Percentiles rank a stretch among this genome's conserved stretches.
Conservation (phyloP, 2,113 vertebrate species). For the Pycnonotus jocosus region DNA sequence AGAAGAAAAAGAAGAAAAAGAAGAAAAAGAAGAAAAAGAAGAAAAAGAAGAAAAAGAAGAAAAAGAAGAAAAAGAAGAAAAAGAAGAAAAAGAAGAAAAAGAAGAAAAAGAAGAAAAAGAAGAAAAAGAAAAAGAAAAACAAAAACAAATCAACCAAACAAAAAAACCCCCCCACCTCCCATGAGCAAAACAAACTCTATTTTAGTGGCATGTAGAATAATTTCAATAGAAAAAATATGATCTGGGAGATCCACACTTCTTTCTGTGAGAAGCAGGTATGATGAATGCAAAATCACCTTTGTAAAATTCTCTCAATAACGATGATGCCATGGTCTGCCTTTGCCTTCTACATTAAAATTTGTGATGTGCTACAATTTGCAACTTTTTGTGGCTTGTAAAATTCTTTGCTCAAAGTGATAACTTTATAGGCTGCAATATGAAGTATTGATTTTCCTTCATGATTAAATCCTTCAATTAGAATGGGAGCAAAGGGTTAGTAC, state of each 20-base stretch:
- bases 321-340: neutral
- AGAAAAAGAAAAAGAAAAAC: no score
- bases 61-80: no score
- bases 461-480: slow-evolving; percentile 28
- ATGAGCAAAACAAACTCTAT: neutral
- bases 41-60: neutral
- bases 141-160: neutral
- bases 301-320: neutral
- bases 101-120: no score
- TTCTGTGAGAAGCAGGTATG: neutral
- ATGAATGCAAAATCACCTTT: slow-evolving; percentile 5
- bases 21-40: neutral
- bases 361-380: neutral
- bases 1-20: neutral
- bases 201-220: neutral
- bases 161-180: rapidly evolving
- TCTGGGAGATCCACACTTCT: neutral
- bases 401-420: neutral
- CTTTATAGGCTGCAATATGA: neutral
- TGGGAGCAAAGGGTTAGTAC: neutral
- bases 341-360: neutral
- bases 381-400: slow-evolving; percentile 1
- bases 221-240: slow-evolving; percentile 16
- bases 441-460: slow-evolving; percentile 9
- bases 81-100: no score